phyloP scores from a whole-genome alignment of 2,888 invertebrate genomes.

The Elgonia sp. region DNA sequence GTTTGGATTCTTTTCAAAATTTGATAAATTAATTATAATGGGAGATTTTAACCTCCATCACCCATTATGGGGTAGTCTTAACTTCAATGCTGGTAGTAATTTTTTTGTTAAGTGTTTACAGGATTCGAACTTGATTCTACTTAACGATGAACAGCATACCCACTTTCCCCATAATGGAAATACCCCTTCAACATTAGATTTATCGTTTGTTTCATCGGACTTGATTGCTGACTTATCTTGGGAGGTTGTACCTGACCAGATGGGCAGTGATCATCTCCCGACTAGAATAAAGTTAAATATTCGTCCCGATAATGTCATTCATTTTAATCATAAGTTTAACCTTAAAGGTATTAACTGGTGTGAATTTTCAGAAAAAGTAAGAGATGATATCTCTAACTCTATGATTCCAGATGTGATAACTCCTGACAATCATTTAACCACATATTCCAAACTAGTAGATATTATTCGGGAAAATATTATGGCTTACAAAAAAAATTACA shows the following conservation, averaged over 20 bases:
- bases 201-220: conserved; percentile 13
- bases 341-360: background rate
- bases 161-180: conserved; percentile 38
- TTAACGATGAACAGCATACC: conserved; percentile 14
- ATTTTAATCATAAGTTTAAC: conserved; percentile 28
- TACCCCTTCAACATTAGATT: conserved; percentile 21
- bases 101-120: background rate
- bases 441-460: background rate
- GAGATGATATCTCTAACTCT: background rate
- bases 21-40: conserved; percentile 24
- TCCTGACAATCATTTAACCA: background rate
- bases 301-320: background rate
- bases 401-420: background rate
- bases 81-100: background rate
- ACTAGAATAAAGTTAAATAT: background rate
- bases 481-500: conserved; percentile 4
- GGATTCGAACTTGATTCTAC: background rate
- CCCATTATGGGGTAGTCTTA: conserved; percentile 25
- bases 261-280: conserved; percentile 39
- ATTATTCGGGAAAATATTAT: background rate
- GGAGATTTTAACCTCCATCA: conserved; percentile 57
- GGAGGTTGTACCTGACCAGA: background rate
- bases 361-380: background rate
- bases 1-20: conserved; percentile 7
- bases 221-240: conserved; percentile 7